Evolutionary conservation across 1,140 invertebrate species (phyloP).

Genomic region (Cydia fagiglandana): DNA sequence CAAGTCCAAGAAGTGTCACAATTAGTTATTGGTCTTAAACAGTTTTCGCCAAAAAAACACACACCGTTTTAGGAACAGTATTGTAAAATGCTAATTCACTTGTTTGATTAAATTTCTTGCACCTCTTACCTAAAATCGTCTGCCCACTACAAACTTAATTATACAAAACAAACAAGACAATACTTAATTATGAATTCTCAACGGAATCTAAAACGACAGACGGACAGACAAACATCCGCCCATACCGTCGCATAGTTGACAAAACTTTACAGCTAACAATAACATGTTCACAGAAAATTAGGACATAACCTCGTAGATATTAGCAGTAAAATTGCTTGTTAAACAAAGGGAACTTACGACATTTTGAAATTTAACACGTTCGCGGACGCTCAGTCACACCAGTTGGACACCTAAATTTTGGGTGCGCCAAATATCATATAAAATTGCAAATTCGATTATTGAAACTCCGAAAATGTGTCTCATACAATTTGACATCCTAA

Average conservation of each 20-base stretch:
- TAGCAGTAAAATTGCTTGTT: not conserved
- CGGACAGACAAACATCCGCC: slow-evolving; percentile 21
- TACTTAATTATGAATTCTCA: slow-evolving; percentile 30
- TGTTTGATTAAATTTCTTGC: not conserved
- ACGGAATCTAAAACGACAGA: slow-evolving; percentile 22
- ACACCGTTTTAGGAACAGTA: not conserved
- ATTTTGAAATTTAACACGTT: not conserved
- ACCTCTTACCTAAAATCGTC: slow-evolving; percentile 5
- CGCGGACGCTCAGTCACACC: too few relatives aligned
- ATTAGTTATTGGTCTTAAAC: too few relatives aligned
- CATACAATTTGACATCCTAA: too few relatives aligned
- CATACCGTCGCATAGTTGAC: not conserved
- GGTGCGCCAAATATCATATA: too few relatives aligned
- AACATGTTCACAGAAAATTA: not conserved
- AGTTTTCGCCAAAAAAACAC: not conserved
- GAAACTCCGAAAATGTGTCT: too few relatives aligned
- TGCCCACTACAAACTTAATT: slow-evolving; percentile 16
- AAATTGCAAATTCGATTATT: too few relatives aligned
- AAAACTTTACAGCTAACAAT: not conserved
- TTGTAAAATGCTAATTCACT: not conserved
- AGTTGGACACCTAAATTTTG: too few relatives aligned
- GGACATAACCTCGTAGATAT: not conserved
- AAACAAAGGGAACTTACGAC: not conserved
- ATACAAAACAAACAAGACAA: slow-evolving; percentile 20
- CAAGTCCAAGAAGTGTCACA: too few relatives aligned